These are phyloP conservation scores for Otus sunia DNA, from an alignment of 2,113 vertebrate genomes.

Conservation along the genomic window DNA sequence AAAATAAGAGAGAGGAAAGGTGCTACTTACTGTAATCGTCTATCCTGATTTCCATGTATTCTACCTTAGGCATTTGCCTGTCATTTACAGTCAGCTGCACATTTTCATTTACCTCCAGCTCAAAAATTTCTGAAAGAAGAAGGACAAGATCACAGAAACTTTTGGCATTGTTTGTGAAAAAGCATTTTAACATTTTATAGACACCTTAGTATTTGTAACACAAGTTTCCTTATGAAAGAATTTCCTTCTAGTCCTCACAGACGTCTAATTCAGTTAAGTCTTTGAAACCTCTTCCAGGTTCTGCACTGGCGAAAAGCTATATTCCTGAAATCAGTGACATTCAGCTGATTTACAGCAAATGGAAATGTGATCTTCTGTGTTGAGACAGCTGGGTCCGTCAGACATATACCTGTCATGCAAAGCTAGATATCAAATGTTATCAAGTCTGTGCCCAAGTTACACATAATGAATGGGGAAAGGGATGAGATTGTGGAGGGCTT, in stretches of 20 bases:
- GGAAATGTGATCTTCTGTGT: neutral
- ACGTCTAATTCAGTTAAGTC: neutral
- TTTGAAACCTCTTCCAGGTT: neutral
- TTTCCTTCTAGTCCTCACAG: neutral
- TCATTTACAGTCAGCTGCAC: constrained; percentile 79
- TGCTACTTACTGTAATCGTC: constrained; percentile 88
- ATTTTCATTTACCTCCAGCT: constrained; percentile 87
- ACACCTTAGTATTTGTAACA: neutral
- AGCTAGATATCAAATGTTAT: neutral
- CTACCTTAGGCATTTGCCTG: constrained; percentile 90
- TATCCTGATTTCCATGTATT: constrained; percentile 82
- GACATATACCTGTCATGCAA: neutral
- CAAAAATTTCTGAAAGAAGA: constrained; percentile 80
- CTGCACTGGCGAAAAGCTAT: neutral
- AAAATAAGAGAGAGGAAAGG: neutral
- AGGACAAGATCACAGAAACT: neutral
- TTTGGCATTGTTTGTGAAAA: neutral
- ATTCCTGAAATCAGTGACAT: neutral
- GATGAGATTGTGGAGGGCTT: neutral
- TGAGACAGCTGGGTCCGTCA: neutral
- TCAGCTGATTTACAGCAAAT: neutral
- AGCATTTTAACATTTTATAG: neutral
- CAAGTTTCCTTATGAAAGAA: neutral
- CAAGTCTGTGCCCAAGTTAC: neutral
- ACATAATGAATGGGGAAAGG: neutral